A percentile compares a stretch with the other conserved stretches of the same genome.
Evolutionary conservation across 1,140 invertebrate species (phyloP).

Genomic region (Cephus cinctus): DNA sequence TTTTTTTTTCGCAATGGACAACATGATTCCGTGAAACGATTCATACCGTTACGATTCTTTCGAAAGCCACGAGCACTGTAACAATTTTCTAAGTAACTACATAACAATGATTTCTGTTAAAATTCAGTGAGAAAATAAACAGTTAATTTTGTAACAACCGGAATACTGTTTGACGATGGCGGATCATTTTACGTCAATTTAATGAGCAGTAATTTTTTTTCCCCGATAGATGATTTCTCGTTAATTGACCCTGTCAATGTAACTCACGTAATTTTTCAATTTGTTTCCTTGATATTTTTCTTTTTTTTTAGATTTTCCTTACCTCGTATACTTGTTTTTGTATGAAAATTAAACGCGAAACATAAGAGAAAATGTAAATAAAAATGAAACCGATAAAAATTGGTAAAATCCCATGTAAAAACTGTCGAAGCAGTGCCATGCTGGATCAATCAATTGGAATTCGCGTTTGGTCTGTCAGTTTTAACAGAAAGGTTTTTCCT

Average conservation of each 20-base stretch:
- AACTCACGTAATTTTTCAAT: constrained; percentile 1
- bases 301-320: constrained; percentile 25
- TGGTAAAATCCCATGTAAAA: constrained; percentile 14
- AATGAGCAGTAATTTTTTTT: background rate
- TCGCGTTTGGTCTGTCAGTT: too few relatives aligned
- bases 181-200: constrained; percentile 6
- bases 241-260: background rate
- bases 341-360: constrained; percentile 26
- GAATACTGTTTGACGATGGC: constrained; percentile 24
- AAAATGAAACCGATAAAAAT: constrained; percentile 8
- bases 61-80: constrained; percentile 13
- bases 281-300: constrained; percentile 12
- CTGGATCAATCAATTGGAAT: too few relatives aligned
- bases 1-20: background rate
- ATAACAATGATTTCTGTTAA: constrained; percentile 40
- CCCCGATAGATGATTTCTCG: constrained; percentile 1
- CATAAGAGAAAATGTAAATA: constrained; percentile 13
- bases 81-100: constrained; percentile 29
- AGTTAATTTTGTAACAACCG: constrained; percentile 34
- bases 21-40: constrained; percentile 5
- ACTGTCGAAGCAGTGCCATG: constrained; percentile 11
- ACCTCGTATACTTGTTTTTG: constrained; percentile 22
- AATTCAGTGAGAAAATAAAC: constrained; percentile 30
- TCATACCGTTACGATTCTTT: background rate
- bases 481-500: too few relatives aligned